A percentile compares a stretch with the other conserved stretches of the same genome.
These are phyloP conservation scores for Petaurus breviceps DNA, from an alignment of 2,113 vertebrate species.

Conservation along the genomic window DNA sequence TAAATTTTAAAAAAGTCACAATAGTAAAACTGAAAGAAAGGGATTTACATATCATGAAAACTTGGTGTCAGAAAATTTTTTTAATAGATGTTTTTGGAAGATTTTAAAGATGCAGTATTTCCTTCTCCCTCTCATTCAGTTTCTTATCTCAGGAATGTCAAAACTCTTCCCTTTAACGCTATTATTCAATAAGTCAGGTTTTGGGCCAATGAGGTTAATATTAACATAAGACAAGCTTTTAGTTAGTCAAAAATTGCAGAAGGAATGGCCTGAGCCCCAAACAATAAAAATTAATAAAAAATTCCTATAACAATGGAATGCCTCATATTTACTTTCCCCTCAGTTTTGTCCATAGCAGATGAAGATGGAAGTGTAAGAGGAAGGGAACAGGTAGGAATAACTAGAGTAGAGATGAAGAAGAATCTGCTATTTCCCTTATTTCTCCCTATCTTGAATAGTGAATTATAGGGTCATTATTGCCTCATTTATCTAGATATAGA, in stretches of 20 bases:
- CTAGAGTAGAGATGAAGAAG: background rate
- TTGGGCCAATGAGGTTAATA: background rate
- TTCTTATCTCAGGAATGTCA: background rate
- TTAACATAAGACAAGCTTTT: too few species aligned
- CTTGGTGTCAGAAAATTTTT: background rate
- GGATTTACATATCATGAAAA: background rate
- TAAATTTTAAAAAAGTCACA: background rate
- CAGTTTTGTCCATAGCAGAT: too few species aligned
- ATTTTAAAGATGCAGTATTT: background rate
- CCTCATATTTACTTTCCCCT: too few species aligned
- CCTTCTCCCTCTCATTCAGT: background rate
- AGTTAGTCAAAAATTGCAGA: too few species aligned
- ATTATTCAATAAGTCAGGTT: background rate
- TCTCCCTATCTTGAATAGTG: background rate
- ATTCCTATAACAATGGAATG: too few species aligned
- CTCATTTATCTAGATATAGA: slow-evolving; percentile 24
- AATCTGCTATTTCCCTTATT: background rate
- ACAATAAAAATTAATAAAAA: too few species aligned
- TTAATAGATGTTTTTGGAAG: background rate
- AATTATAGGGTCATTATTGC: background rate
- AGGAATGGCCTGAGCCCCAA: too few species aligned
- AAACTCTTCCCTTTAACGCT: background rate
- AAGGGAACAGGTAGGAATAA: background rate
- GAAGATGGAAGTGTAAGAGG: background rate
- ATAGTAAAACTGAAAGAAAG: background rate